Base-by-base conservation (phyloP, 35 echinoderm and acorn worm genomes). In the Ophioderma brevispina region DNA sequence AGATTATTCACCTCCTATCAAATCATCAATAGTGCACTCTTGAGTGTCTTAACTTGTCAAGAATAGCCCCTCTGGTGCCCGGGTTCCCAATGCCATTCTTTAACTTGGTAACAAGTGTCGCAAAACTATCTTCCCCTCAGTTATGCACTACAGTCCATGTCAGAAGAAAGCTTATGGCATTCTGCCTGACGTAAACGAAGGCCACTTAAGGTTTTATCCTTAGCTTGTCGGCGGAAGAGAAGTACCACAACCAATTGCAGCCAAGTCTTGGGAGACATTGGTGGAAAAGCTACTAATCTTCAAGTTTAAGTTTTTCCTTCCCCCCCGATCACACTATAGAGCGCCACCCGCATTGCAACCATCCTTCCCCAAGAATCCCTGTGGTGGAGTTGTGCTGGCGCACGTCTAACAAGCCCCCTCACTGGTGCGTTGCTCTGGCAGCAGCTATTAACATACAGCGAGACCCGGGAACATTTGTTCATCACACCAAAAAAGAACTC, bases 321-420 rank as follows among this genome's bases (percentile, higher is more conserved):
- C n/a, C n/a, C n/a, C n/a, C n/a, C 84, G 97, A 99, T 82, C 97
- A 99, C 77, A 95, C 97, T 36, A 95, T 95, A 14, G 93, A 95
- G 87, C 70, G 88, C 39, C 94, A 98, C 37, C n/a, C 86, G 85
- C 30, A 99, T 99, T 42, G 56, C 76, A 23, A 49, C 86, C 55
- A 99, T 99, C 37, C 87, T 99, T 31, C 83, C 40, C 93, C 91
- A 76, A 77, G 84, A 18, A 99, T 99, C 55, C 97, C 97, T 14
- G 40, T 99, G 32, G 87, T 87, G 13, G 78, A 93, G 55, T 49
- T 99, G 19, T 50, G 84, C 31, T 81, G 95, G 79, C 80, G 76
- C 4, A 93, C 90, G 0, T 90, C 93, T 89, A 87, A 88, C 0
- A 88, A 95, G 32, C 91, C 95, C n/a, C n/a, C 95, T 37, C 86